Evolutionary conservation across 2,113 vertebrate genomes (phyloP), one percentile per base, ranked within the genome.

Genomic region (Anguilla japonica): DNA sequence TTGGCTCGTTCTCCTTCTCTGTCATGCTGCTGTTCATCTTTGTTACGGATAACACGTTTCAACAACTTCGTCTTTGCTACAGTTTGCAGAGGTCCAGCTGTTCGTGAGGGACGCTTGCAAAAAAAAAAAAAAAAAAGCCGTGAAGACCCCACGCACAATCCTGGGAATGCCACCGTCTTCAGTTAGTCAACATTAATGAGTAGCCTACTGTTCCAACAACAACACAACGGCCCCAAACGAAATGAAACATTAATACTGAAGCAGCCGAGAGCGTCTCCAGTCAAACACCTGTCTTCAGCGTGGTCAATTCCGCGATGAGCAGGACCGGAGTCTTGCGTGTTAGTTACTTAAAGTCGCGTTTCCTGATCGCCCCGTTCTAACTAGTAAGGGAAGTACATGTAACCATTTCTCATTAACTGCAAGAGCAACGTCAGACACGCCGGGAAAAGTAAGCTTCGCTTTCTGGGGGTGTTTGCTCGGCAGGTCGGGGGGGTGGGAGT

Each of bases 1-100:
- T 81, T 34, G 41, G 14, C 13, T 87, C 87, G 83, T 43, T 84
- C 83, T 84, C 87, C 83, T 84, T 87, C 43, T 87, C 87, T 22
- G 53, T 83, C 26, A 40, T 34, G 75, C n/a, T 67, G 83, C 18
- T 84, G 41, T 84, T 84, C 87, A 87, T 87, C 56, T 80, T 34
- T 83, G 71, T 22, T 22, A 84, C 8, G 20, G 71, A 46, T 60
- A 84, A 56, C 29, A 29, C 46, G 75, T 22, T 85, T 85, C 43
- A 46, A 34, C 75, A 22, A 79, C 79, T 16, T 41, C 5, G 79
- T 67, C 56, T 81, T 63, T 79, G 85, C 57, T 63, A 22, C 79
- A 81, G 15, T 63, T 86, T 41, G 5, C 15, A 63, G 60, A 81
- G 13, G n/a, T 81, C 56, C 84, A 60, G 56, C 39, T 46, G 84